Evolutionary conservation across 2,888 invertebrate species (phyloP).

Genomic region (Lobophora halterata): DNA sequence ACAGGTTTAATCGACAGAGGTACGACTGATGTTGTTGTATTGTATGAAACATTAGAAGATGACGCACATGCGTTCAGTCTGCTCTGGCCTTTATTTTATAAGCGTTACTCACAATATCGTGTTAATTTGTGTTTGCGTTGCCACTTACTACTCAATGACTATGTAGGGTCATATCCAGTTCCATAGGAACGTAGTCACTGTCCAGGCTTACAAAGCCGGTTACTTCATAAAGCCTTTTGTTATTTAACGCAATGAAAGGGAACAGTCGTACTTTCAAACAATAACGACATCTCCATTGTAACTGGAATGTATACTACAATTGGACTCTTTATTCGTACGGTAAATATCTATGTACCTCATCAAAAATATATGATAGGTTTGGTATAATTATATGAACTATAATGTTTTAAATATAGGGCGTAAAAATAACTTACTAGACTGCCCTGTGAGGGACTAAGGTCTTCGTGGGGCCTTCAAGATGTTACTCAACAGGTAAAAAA

Average conservation of each 20-base stretch:
- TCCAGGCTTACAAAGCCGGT: constrained; percentile 53
- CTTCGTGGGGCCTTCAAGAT: neutral
- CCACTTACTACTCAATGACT: constrained; percentile 9
- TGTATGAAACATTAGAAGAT: too few species aligned
- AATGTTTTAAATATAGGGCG: constrained; percentile 1
- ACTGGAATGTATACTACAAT: constrained; percentile 51
- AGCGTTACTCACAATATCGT: constrained; percentile 11
- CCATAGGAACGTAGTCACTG: constrained; percentile 44
- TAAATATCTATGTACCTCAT: constrained; percentile 39
- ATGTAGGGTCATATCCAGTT: constrained; percentile 23
- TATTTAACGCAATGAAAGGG: neutral
- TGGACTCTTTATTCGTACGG: constrained; percentile 27
- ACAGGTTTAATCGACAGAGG: too few species aligned
- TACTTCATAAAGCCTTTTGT: constrained; percentile 30
- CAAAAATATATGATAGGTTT: constrained; percentile 32
- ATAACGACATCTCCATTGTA: constrained; percentile 6
- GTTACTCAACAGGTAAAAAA: constrained; percentile 13
- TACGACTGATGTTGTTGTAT: too few species aligned
- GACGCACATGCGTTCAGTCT: too few species aligned
- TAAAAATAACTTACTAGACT: neutral
- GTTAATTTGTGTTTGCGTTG: constrained; percentile 18
- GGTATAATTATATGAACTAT: constrained; percentile 25
- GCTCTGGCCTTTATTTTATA: too few species aligned
- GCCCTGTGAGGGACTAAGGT: neutral
- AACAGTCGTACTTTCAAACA: constrained; percentile 3